Base-by-base conservation (phyloP, 2,113 vertebrate genomes). In the Dicerorhinus sumatrensis region DNA sequence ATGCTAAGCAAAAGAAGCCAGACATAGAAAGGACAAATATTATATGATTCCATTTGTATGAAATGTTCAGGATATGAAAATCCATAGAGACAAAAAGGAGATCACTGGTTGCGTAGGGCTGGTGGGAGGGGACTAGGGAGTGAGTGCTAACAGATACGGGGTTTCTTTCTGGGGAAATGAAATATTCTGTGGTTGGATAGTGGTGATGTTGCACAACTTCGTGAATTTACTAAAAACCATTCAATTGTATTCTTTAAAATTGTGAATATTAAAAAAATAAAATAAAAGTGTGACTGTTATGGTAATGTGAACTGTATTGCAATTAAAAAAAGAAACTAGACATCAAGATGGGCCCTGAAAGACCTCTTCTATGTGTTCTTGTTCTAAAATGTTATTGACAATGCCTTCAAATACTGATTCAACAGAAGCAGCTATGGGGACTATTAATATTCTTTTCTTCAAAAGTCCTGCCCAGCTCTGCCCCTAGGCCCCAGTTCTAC, bases 1-100 rank as follows among this genome's bases (percentile, higher is more conserved):
- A 42, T 42, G 27, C 27, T 58, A 42, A 91, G 46, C 72, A 85
- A 88, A 91, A 90, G 94, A 72, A 81, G 48, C 4, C 70, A 89
- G 7, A 56, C 0, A 4, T 1, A 39, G 16, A 54, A 90, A 79
- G 5, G 29, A 20, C 23, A 54, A 9, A 88, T 6, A 39, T 3
- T 4, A 25, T 39, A 42, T 29, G 23, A 81, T 21, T 86, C 65
- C 51, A 65, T 54, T 36, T 58, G 60, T 8, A 17, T 13, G 42
- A 69, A 36, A 63, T 65, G 27, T 48, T 48, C 76, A 76, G 7
- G 58, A 65, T 1, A 92, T 70, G 63, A 39, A 84, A 80, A 63
- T 58, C 86, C 20, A 21, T 2, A 67, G 16, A 39, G 36, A 67
- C 10, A 67, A 51, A 54, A 67, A 87, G 54, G 5, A n/a, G 39